Evolutionary conservation across 2,888 invertebrate species (phyloP).

Genomic region (Harmothoe impar): DNA sequence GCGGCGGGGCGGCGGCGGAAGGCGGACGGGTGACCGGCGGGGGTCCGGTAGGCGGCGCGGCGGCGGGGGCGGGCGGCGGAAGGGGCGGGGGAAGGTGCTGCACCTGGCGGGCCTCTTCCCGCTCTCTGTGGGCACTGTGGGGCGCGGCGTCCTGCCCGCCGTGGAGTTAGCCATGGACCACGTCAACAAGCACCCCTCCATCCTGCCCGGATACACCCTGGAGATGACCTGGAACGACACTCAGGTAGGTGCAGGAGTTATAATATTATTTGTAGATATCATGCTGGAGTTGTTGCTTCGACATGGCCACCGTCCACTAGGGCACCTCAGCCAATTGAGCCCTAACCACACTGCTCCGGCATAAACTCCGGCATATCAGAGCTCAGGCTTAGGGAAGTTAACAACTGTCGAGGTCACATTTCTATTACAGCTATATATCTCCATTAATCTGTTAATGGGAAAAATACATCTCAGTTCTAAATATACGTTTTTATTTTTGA

Average conservation of each 20-base stretch:
- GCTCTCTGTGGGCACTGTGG: constrained; percentile 27
- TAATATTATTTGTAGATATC: background rate
- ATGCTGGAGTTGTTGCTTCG: background rate
- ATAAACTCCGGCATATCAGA: no score
- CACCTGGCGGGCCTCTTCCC: constrained; percentile 62
- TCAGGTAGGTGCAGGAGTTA: constrained; percentile 65
- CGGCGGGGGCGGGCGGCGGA: background rate
- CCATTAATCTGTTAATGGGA: no score
- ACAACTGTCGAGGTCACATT: no score
- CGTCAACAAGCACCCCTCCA: constrained; percentile 63
- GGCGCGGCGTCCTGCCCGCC: constrained; percentile 61
- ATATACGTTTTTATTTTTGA: no score
- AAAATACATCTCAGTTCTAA: no score
- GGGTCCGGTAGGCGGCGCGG: background rate
- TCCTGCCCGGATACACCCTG: constrained; percentile 66
- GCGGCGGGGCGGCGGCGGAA: background rate
- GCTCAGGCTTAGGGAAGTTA: no score
- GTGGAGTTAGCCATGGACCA: constrained; percentile 66
- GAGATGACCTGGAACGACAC: constrained; percentile 69
- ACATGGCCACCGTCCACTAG: no score
- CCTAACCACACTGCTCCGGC: no score
- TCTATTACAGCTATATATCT: no score
- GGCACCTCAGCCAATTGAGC: no score
- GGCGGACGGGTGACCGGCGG: background rate
- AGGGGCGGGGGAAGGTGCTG: background rate